Percentiles rank a stretch among this genome's conserved stretches.
Evolutionary conservation across 2,888 invertebrate species (phyloP).

Genomic region (Litoditis marina): DNA sequence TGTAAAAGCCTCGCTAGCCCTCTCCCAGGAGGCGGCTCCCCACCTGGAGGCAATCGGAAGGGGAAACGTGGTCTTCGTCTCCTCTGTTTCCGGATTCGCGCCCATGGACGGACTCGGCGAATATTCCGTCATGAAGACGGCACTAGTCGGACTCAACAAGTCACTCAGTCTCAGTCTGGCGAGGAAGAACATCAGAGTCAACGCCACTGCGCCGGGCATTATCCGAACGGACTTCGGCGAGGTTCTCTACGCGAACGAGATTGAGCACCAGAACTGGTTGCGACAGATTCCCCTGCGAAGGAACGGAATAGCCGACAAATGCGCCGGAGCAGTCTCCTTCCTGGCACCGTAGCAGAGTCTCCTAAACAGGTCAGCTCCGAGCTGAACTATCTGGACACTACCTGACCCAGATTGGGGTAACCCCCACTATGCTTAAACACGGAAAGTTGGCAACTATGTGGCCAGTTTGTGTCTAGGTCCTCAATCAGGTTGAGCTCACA

Average conservation of each 20-base stretch:
- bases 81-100: conserved; percentile 76
- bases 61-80: conserved; percentile 79
- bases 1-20: conserved; percentile 48
- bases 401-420: too few relatives aligned
- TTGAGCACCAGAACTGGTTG: conserved; percentile 59
- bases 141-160: conserved; percentile 82
- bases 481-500: too few relatives aligned
- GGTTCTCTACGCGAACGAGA: conserved; percentile 65
- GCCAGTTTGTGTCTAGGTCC: too few relatives aligned
- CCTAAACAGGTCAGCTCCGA: too few relatives aligned
- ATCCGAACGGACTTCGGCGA: conserved; percentile 84
- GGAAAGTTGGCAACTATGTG: too few relatives aligned
- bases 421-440: too few relatives aligned
- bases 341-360: too few relatives aligned
- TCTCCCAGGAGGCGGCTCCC: conserved; percentile 84
- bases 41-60: conserved; percentile 72
- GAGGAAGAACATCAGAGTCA: conserved; percentile 81
- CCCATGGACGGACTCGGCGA: conserved; percentile 76
- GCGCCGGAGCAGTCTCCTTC: conserved; percentile 64
- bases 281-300: conserved; percentile 48
- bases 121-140: conserved; percentile 90
- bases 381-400: too few relatives aligned
- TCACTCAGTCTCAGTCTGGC: conserved; percentile 76
- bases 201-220: conserved; percentile 87
- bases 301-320: conserved; percentile 72